These are phyloP conservation scores for Mycetomoellerius zeteki DNA, from an alignment of 1,140 invertebrate species.

Conservation along the genomic window DNA sequence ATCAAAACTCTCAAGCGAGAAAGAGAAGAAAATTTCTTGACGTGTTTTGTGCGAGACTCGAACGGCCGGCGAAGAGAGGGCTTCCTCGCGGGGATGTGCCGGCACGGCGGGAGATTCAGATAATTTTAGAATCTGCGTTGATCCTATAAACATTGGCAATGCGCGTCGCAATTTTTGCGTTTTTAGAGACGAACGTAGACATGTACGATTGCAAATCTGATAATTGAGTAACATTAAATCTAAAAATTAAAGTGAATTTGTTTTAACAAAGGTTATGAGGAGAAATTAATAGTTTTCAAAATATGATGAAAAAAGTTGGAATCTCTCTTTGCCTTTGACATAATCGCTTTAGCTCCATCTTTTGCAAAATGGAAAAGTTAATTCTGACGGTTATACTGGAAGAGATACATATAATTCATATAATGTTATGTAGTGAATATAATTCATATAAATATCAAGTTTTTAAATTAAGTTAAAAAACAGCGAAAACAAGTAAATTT, in stretches of 20 bases:
- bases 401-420: background rate
- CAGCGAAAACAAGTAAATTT: background rate
- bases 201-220: background rate
- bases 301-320: background rate
- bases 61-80: background rate
- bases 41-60: constrained; percentile 47
- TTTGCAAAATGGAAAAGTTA: background rate
- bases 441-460: background rate
- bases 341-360: background rate
- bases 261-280: background rate
- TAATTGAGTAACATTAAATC: no score
- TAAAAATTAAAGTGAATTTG: background rate
- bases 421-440: background rate
- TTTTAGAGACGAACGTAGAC: no score
- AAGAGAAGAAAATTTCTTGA: constrained; percentile 21
- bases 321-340: background rate
- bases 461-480: no score
- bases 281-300: background rate
- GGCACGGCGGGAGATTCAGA: constrained; percentile 30
- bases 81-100: background rate
- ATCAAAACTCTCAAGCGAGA: background rate
- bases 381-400: background rate
- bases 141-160: background rate
- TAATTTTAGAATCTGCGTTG: constrained; percentile 27
- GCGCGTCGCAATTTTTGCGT: background rate